Evolutionary conservation across 2,888 invertebrate species (phyloP).

Genomic region (Macrophya alboannulata): DNA sequence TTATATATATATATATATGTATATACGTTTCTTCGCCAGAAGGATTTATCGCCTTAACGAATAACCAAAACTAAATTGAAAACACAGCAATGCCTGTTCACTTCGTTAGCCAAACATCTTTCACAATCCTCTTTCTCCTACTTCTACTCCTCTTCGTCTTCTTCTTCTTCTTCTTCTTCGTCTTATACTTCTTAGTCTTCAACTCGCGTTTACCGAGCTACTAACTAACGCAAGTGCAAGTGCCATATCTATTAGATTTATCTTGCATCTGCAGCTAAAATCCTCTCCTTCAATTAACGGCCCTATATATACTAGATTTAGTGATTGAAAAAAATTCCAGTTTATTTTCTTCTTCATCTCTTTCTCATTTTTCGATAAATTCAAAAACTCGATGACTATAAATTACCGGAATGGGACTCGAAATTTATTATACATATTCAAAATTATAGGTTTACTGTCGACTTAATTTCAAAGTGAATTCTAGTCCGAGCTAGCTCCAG

Average conservation of each 20-base stretch:
- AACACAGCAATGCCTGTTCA: slow-evolving; percentile 34
- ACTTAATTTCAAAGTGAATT: too few species aligned
- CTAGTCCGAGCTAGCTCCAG: too few species aligned
- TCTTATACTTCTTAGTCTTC: background rate
- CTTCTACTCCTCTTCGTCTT: background rate
- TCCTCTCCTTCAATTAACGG: too few species aligned
- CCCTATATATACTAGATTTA: too few species aligned
- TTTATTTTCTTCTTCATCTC: too few species aligned
- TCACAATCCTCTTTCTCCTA: background rate
- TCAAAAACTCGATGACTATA: too few species aligned
- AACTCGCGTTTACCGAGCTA: background rate
- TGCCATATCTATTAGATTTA: background rate
- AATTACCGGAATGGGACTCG: too few species aligned
- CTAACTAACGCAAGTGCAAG: background rate
- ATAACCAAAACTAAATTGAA: slow-evolving; percentile 41
- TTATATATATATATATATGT: too few species aligned
- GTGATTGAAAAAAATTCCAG: too few species aligned
- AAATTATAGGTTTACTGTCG: too few species aligned
- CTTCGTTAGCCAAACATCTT: slow-evolving; percentile 43
- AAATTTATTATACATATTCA: too few species aligned
- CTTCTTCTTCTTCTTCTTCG: background rate
- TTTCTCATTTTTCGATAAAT: too few species aligned
- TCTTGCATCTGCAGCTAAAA: background rate
- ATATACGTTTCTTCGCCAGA: background rate
- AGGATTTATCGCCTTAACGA: slow-evolving; percentile 29